A percentile compares a stretch with the other conserved stretches of the same genome.
These are phyloP conservation scores for Gnathochromis pfefferi DNA, from an alignment of 2,113 vertebrate genomes.

Conservation along the genomic window DNA sequence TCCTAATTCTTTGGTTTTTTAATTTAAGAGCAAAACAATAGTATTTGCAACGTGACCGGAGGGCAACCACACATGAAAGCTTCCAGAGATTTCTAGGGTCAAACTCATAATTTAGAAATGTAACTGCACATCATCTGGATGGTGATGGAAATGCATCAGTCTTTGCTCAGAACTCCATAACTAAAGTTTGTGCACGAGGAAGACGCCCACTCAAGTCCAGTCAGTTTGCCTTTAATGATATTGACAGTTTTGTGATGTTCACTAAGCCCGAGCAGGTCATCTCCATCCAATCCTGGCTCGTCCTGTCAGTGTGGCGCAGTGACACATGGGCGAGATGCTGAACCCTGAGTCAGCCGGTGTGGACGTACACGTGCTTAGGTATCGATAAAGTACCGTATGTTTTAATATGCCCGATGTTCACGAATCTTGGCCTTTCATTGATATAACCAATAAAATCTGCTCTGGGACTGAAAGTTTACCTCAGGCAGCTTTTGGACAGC, in stretches of 20 bases:
- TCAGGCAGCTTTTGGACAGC: not conserved
- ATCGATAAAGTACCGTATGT: not conserved
- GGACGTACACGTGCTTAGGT: fast-evolving
- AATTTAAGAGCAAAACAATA: not conserved
- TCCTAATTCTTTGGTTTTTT: fast-evolving
- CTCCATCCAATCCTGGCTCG: not conserved
- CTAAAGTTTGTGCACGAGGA: not conserved
- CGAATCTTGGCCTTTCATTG: too few relatives aligned
- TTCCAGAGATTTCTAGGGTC: not conserved
- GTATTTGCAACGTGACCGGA: not conserved
- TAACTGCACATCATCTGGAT: not conserved
- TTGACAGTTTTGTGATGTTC: not conserved
- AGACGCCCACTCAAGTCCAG: not conserved
- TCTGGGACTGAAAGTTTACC: not conserved
- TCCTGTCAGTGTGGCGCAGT: not conserved
- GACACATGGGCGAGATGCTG: not conserved
- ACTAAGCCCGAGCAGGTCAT: not conserved
- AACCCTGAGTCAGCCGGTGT: not conserved
- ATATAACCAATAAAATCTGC: not conserved
- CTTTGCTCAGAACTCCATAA: not conserved
- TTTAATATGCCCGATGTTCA: not conserved
- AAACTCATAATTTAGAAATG: not conserved
- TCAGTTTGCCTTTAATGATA: not conserved
- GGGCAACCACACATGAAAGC: not conserved
- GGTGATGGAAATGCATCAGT: not conserved